Evolutionary conservation across 23 tunicate genomes (phyloP).

Genomic region (Botrylloides violaceus): DNA sequence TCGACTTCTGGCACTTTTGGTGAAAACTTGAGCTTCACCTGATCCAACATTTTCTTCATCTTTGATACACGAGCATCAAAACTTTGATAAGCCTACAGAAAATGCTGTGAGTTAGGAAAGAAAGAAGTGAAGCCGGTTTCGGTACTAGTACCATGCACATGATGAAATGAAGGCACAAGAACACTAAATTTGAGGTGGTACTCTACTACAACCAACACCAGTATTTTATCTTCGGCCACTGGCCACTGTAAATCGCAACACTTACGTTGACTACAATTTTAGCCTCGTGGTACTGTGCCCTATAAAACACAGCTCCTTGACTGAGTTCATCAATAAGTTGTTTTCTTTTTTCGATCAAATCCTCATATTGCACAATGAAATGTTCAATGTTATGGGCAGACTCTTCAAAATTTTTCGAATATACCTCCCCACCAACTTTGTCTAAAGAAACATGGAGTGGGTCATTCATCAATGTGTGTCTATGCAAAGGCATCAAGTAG

Average conservation of each 20-base stretch:
- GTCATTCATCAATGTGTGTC: no score
- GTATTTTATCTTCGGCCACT: no score
- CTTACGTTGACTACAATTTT: slow-evolving; percentile 85
- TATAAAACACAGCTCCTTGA: slow-evolving; percentile 71
- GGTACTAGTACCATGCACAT: no score
- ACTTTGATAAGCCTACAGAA: slow-evolving; percentile 64
- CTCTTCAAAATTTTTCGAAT: slow-evolving; percentile 77
- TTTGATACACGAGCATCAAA: slow-evolving; percentile 70
- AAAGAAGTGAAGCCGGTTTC: no score
- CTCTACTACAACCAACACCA: no score
- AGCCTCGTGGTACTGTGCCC: slow-evolving; percentile 89
- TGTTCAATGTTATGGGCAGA: slow-evolving; percentile 53
- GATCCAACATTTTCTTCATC: slow-evolving; percentile 67
- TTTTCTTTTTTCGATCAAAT: slow-evolving; percentile 55
- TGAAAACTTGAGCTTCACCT: slow-evolving; percentile 53
- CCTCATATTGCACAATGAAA: slow-evolving; percentile 54
- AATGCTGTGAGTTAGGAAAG: no score
- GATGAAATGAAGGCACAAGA: no score
- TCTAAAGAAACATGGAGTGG: no score
- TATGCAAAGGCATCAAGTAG: no score
- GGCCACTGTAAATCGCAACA: no score
- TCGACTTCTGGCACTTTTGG: slow-evolving; percentile 1
- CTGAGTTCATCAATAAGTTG: slow-evolving; percentile 43
- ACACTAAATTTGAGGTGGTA: no score
- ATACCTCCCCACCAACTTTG: slow-evolving; percentile 81